Evolutionary conservation across 2,888 invertebrate genomes (phyloP).

Genomic region (Coelopa pilipes): DNA sequence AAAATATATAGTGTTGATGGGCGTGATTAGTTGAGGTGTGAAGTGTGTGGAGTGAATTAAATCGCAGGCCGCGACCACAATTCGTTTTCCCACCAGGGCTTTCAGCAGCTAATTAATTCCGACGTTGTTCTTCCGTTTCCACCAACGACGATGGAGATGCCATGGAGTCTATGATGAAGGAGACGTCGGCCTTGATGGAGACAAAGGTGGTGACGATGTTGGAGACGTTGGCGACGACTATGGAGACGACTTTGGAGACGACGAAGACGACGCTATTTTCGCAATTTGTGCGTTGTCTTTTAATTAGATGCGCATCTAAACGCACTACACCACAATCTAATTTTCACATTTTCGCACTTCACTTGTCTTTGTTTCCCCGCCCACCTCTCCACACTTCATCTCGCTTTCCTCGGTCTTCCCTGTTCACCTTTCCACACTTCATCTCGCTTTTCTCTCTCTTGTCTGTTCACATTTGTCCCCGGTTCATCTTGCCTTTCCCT

Average conservation of each 20-base stretch:
- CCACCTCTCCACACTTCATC: not conserved
- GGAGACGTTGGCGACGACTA: too few species aligned
- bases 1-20: too few species aligned
- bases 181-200: too few species aligned
- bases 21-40: not conserved
- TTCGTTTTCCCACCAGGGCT: conserved; percentile 38
- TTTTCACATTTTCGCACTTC: conserved; percentile 35
- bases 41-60: conserved; percentile 16
- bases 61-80: conserved; percentile 28
- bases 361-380: conserved; percentile 6
- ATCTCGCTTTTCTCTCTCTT: too few species aligned
- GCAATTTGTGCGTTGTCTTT: not conserved
- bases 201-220: too few species aligned
- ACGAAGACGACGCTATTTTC: not conserved
- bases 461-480: not conserved
- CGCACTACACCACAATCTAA: conserved; percentile 29
- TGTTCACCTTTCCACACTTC: not conserved
- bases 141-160: too few species aligned
- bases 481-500: too few species aligned
- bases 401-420: too few species aligned
- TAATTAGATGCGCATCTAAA: conserved; percentile 24
- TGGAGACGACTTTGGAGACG: too few species aligned
- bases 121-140: conserved; percentile 33
- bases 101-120: conserved; percentile 52
- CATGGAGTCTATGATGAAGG: too few species aligned